A percentile compares a stretch with the other conserved stretches of the same genome.
Evolutionary conservation across 2,888 invertebrate genomes (phyloP).

Genomic region (Notodonta dromedarius): DNA sequence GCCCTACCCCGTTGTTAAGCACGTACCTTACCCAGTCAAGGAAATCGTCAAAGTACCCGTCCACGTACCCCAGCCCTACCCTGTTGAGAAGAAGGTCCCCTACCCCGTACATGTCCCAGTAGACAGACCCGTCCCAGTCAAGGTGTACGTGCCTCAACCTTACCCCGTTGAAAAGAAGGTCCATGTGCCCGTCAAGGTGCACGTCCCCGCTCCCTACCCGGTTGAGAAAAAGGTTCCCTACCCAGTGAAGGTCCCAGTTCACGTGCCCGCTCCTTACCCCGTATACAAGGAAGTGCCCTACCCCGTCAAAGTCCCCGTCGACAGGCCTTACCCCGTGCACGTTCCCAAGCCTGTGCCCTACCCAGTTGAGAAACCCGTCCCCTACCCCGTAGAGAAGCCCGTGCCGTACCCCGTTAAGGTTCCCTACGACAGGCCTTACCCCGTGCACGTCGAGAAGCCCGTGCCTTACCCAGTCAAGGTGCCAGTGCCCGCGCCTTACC

Average conservation of each 20-base stretch:
- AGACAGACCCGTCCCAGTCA: conserved; percentile 79
- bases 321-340: conserved; percentile 86
- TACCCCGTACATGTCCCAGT: conserved; percentile 82
- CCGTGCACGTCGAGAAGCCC: conserved; percentile 74
- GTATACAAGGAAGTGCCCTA: conserved; percentile 82
- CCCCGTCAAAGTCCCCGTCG: conserved; percentile 87
- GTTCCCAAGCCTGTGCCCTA: conserved; percentile 85
- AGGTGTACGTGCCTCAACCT: conserved; percentile 83
- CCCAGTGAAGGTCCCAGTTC: conserved; percentile 85
- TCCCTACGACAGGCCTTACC: conserved; percentile 83
- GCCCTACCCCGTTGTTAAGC: conserved; percentile 88
- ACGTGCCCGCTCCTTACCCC: conserved; percentile 87
- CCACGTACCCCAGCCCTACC: conserved; percentile 88
- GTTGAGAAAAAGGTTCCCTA: conserved; percentile 87
- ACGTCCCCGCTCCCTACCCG: conserved; percentile 87
- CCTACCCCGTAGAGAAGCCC: conserved; percentile 85
- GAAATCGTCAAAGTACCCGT: conserved; percentile 85
- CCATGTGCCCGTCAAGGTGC: conserved; percentile 87
- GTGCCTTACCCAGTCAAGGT: conserved; percentile 86
- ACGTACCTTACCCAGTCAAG: conserved; percentile 87
- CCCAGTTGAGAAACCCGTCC: conserved; percentile 83
- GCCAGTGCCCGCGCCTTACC: conserved; percentile 86
- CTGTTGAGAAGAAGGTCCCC: conserved; percentile 86
- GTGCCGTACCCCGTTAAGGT: conserved; percentile 86
- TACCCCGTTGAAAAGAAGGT: conserved; percentile 86